These are phyloP conservation scores for Gadopsis bispinosus DNA, from an alignment of 2,797 vertebrate species.

Conservation along the genomic window DNA sequence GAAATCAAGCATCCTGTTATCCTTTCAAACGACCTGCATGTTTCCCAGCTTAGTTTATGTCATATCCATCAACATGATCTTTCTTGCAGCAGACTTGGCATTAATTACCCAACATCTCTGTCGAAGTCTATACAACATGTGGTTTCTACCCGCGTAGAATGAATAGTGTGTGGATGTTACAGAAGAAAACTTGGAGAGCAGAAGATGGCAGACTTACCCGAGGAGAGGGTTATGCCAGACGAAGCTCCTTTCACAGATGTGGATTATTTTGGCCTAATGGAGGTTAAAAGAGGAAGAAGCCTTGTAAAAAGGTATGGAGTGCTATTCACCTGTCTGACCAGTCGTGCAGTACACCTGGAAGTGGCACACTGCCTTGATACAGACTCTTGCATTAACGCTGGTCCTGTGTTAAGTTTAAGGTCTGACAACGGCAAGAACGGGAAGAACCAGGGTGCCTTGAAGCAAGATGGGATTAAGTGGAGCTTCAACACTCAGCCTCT, in stretches of 20 bases:
- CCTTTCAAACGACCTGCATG: not conserved
- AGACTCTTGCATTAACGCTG: conserved; percentile 32
- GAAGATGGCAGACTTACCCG: not conserved
- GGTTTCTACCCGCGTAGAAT: not conserved
- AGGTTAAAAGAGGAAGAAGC: conserved; percentile 16
- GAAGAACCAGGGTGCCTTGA: not conserved
- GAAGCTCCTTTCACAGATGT: not conserved
- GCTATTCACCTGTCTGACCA: conserved; percentile 35
- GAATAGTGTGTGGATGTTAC: not conserved
- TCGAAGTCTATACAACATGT: no score
- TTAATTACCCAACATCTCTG: not conserved
- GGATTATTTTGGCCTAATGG: conserved; percentile 2
- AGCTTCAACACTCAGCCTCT: no score
- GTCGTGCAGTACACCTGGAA: conserved; percentile 21
- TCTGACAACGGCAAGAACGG: conserved; percentile 17
- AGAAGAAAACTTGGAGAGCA: not conserved
- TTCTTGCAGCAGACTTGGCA: no score
- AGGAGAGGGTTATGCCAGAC: not conserved
- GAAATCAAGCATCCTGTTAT: not conserved
- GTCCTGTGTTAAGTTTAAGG: not conserved
- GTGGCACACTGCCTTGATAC: conserved; percentile 22
- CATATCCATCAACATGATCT: not conserved
- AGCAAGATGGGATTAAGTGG: conserved; percentile 15
- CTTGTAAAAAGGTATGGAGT: conserved; percentile 33
- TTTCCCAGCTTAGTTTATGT: not conserved